Base-by-base conservation (phyloP, 2,888 invertebrate genomes). In the Thelaira solivaga region DNA sequence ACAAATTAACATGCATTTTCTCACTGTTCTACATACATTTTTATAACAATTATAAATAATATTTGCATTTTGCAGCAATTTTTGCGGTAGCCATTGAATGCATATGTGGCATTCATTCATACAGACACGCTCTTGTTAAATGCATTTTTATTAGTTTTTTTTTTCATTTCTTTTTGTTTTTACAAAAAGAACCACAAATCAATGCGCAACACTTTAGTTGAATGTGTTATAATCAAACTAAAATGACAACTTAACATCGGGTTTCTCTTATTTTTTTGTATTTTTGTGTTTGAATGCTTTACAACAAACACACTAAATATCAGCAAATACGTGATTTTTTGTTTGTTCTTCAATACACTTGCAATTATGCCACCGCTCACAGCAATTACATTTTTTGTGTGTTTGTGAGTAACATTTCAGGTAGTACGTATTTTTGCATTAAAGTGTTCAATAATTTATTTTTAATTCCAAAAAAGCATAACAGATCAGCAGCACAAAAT, bases 181-280 rank as follows among this genome's bases (percentile, higher is more conserved):
- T 61, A 61, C 53, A 75, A 75, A 39, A 29, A 31, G 36, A 10
- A 68, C 74, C 74, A 75, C 74, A 75, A 75, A 75, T 75, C 74
- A 74, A 74, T 67, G 67, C n/a, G n/a, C 67, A 67, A 61, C 67
- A 67, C 74, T 74, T 74, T 61, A 53, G 43, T 53, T 51, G 36
- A 41, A 51, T 62, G 53, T 59, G 31, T 45, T 31, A 43, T 26
- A 45, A 26, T 74, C 20, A 39, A 68, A 75, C 59, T 68, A 62
- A 61, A 74, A 67, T 74, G 67, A 67, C 74, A 67, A 67, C 20
- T 74, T 51, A 36, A 45, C 34, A 61, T 36, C n/a, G n/a, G n/a
- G n/a, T 74, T 74, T 49, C 31, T 53, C 1, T 45, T 22, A 16
- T 61, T 55, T 24, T 10, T 65, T 49, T 49, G 22, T 7, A 29